Evolutionary conservation across 64 coral and sea anemone genomes (phyloP).

Genomic region (Cladopsammia gracilis): DNA sequence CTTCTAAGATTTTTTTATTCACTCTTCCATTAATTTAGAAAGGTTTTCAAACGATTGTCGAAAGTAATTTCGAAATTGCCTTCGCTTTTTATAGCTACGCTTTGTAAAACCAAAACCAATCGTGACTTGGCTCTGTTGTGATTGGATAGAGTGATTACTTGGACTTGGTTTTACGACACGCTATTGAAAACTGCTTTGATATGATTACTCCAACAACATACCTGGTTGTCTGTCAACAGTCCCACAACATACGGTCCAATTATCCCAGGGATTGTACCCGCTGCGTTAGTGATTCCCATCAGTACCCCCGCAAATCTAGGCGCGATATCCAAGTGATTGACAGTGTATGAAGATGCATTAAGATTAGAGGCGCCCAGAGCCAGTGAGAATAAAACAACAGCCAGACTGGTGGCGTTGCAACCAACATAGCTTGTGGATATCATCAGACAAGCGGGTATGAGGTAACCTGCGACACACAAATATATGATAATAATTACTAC

Average conservation of each 20-base stretch:
- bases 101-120: too few species aligned
- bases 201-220: slow-evolving; percentile 8
- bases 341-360: slow-evolving; percentile 20
- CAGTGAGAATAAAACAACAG: slow-evolving; percentile 76
- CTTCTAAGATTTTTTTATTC: too few species aligned
- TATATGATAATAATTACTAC: neutral
- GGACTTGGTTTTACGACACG: neutral
- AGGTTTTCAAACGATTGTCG: too few species aligned
- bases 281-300: slow-evolving; percentile 83
- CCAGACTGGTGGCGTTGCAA: slow-evolving; percentile 64
- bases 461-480: slow-evolving; percentile 43
- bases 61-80: too few species aligned
- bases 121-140: too few species aligned
- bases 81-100: too few species aligned
- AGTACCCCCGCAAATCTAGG: slow-evolving; percentile 91
- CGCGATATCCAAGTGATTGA: slow-evolving; percentile 91
- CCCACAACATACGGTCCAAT: slow-evolving; percentile 80
- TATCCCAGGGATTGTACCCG: slow-evolving; percentile 84
- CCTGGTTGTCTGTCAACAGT: slow-evolving; percentile 82
- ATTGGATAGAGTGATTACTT: too few species aligned
- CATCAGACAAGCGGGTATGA: slow-evolving; percentile 77
- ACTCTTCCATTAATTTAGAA: too few species aligned
- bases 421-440: slow-evolving; percentile 85
- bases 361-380: slow-evolving; percentile 50
- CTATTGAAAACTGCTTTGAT: neutral